phyloP scores from a whole-genome alignment of 2,888 invertebrate genomes.

The Pocota personata region DNA sequence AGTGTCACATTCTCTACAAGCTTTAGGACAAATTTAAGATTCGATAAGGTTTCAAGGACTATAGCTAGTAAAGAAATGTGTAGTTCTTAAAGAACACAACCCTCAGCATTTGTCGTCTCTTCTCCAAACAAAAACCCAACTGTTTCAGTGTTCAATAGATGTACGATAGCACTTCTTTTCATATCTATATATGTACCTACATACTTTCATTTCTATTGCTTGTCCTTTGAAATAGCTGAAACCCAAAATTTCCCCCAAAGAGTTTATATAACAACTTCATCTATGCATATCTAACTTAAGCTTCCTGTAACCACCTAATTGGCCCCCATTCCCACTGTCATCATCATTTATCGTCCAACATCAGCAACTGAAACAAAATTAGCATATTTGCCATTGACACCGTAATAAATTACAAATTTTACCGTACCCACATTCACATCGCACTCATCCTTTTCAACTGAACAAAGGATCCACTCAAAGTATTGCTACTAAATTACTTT shows the following conservation, averaged over 20 bases:
- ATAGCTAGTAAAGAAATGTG: too few species aligned
- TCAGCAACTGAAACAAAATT: constrained; percentile 63
- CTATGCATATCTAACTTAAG: constrained; percentile 34
- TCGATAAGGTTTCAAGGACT: too few species aligned
- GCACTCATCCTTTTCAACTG: not conserved
- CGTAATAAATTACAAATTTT: constrained; percentile 66
- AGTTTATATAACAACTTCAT: constrained; percentile 41
- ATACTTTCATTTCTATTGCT: not conserved
- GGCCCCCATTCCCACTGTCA: constrained; percentile 35
- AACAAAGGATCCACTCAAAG: constrained; percentile 34
- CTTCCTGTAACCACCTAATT: constrained; percentile 52
- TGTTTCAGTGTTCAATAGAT: too few species aligned
- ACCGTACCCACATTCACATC: not conserved
- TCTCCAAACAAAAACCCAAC: too few species aligned
- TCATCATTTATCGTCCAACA: constrained; percentile 66
- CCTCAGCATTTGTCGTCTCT: too few species aligned
- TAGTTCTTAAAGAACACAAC: too few species aligned
- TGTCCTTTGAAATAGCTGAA: not conserved
- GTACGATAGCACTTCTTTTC: not conserved
- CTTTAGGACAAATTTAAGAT: too few species aligned
- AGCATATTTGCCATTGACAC: constrained; percentile 72
- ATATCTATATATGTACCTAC: not conserved
- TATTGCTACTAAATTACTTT: constrained; percentile 36
- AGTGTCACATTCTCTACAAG: too few species aligned
- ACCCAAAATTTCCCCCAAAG: not conserved